Conservation (phyloP, 2,113 vertebrate genomes). For the Laticauda colubrina region DNA sequence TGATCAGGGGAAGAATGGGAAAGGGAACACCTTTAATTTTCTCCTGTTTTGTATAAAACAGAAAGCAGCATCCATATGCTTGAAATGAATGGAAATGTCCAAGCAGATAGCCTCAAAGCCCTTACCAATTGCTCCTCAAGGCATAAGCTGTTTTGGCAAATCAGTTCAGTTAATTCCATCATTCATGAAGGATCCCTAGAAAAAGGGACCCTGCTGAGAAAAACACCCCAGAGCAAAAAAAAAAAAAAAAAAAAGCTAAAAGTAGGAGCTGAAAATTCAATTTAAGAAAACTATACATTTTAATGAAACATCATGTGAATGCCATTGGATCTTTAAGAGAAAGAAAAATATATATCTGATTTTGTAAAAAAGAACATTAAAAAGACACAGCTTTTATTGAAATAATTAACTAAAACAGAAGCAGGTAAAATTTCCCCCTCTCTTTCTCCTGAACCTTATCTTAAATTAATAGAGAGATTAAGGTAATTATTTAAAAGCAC, state of each 20-base stretch:
- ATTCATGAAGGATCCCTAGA: not conserved
- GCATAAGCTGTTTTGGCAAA: not conserved
- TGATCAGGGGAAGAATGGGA: not conserved
- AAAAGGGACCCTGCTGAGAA: not conserved
- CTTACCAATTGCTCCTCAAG: not conserved
- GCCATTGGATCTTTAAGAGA: not conserved
- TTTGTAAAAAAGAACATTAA: not conserved
- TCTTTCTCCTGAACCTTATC: not conserved
- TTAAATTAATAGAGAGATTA: constrained; percentile 15
- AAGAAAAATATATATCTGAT: not conserved
- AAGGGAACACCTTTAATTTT: not conserved
- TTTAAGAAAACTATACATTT: not conserved
- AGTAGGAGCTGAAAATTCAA: not conserved
- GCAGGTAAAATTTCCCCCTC: not conserved
- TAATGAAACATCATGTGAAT: not conserved
- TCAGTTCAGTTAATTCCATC: not conserved
- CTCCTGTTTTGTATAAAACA: constrained; percentile 5
- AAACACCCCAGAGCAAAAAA: not conserved
- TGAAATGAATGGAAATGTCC: not conserved
- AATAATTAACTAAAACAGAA: not conserved
- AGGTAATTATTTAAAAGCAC: constrained; percentile 8
- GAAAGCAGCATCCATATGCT: not conserved
- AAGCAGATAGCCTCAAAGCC: not conserved
- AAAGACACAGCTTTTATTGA: not conserved
- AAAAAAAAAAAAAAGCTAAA: not conserved